Evolutionary conservation across 2,113 vertebrate genomes (phyloP), one percentile per base, ranked within the genome.

Genomic region (Equus quagga): DNA sequence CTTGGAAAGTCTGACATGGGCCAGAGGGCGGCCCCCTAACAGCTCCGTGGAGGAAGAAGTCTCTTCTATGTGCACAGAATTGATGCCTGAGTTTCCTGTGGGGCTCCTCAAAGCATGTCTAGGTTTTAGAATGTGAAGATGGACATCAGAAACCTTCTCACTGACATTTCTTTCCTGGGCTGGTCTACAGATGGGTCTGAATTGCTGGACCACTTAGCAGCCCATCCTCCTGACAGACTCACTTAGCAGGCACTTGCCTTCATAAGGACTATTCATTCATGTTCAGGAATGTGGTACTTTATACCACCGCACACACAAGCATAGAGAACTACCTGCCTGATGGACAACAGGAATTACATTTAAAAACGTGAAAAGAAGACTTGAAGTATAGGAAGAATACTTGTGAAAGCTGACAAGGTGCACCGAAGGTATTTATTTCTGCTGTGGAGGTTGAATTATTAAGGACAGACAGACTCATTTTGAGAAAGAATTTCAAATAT

Each of bases 401-500:
- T 82, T 86, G 70, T 9, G 31, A 92, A 92, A 90, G 76, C 70
- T 81, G 23, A 41, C 15, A 89, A 76, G 36, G 28, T 24, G 0
- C 41, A 49, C 10, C 51, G 46, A 46, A 15, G 3, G 9, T 62
- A 60, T 49, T 76, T 72, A 76, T 83, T 87, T 64, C 69, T 80
- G 51, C 79, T 78, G 6, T 69, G 62, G 28, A 58, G 28, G 84
- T 58, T 65, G 23, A 69, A 36, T 86, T 82, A 65, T 49, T 76
- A 79, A 94, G 60, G 58, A 91, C 3, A 67, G 51, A 91, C 2
- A 93, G 49, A 80, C 18, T 24, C 26, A 21, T 60, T 70, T 64
- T 91, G 62, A 93, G 73, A 93, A 89, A 92, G 46, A 78, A 89
- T 86, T 78, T 89, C 70, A 91, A 97, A 85, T 58, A 86, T 69